Conservation (phyloP, 2,797 vertebrate genomes). For the Novumbra hubbsi region DNA sequence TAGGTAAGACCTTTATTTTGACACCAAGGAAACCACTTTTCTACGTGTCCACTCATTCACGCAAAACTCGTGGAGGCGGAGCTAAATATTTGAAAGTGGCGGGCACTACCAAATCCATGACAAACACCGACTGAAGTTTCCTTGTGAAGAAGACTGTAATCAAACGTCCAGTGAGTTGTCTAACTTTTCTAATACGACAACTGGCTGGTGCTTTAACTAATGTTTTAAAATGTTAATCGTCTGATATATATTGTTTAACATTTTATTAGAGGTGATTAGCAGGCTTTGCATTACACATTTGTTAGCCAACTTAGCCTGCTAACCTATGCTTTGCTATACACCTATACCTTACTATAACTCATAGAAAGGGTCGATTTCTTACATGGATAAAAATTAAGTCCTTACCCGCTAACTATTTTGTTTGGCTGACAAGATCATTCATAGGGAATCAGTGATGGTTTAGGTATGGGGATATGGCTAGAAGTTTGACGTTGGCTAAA, state of each 20-base stretch:
- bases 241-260: not conserved
- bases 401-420: not conserved
- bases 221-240: not conserved
- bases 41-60: not conserved
- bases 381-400: not conserved
- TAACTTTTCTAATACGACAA: not conserved
- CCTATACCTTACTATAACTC: not conserved
- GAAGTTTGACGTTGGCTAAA: slow-evolving; percentile 2
- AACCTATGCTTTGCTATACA: too few relatives aligned
- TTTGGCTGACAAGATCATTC: not conserved
- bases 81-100: slow-evolving; percentile 75
- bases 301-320: not conserved
- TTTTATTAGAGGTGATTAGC: not conserved
- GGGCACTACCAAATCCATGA: slow-evolving; percentile 45
- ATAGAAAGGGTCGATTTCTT: not conserved
- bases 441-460: not conserved
- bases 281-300: not conserved
- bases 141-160: not conserved
- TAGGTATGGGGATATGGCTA: not conserved
- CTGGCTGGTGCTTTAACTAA: not conserved
- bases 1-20: slow-evolving; percentile 4
- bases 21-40: not conserved
- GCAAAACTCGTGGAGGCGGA: slow-evolving; percentile 29
- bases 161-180: not conserved
- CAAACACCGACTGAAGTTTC: not conserved